phyloP scores from a whole-genome alignment of 30 jellyfish, hydroid and myxozoan species.

The Cassiopea andromeda region DNA sequence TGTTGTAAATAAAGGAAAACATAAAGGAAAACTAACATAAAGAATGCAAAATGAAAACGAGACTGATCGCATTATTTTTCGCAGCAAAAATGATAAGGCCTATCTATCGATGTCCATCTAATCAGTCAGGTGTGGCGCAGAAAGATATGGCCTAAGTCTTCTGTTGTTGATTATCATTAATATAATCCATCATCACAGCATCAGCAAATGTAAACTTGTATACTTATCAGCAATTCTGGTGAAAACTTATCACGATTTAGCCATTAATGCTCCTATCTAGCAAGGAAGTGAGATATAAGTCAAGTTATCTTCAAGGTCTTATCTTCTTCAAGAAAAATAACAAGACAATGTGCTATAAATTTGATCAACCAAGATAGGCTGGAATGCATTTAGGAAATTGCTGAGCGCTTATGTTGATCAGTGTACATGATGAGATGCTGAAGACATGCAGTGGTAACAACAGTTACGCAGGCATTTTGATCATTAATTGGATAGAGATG shows the following conservation, averaged over 20 bases:
- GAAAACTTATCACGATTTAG: constrained; percentile 61
- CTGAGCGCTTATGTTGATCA: background rate
- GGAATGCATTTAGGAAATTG: background rate
- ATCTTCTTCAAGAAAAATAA: constrained; percentile 40
- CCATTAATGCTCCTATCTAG: constrained; percentile 66
- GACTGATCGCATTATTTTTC: background rate
- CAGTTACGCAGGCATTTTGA: too few species aligned
- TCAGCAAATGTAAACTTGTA: background rate
- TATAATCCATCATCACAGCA: constrained; percentile 52
- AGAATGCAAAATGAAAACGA: background rate
- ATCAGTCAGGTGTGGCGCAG: constrained; percentile 34
- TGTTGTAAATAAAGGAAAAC: background rate
- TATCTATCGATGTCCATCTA: constrained; percentile 31
- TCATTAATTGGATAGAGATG: too few species aligned
- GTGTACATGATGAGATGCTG: background rate
- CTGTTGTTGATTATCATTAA: constrained; percentile 24
- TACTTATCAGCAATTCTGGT: constrained; percentile 56
- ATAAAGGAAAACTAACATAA: background rate
- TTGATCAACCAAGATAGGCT: background rate
- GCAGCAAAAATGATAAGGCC: background rate
- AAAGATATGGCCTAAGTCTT: constrained; percentile 44
- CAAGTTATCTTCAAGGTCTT: constrained; percentile 53
- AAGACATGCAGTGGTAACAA: too few species aligned
- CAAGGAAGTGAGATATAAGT: constrained; percentile 36
- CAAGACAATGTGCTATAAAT: constrained; percentile 24